Conservation (phyloP, 2,113 vertebrate species). For the Benthochromis sp. region DNA sequence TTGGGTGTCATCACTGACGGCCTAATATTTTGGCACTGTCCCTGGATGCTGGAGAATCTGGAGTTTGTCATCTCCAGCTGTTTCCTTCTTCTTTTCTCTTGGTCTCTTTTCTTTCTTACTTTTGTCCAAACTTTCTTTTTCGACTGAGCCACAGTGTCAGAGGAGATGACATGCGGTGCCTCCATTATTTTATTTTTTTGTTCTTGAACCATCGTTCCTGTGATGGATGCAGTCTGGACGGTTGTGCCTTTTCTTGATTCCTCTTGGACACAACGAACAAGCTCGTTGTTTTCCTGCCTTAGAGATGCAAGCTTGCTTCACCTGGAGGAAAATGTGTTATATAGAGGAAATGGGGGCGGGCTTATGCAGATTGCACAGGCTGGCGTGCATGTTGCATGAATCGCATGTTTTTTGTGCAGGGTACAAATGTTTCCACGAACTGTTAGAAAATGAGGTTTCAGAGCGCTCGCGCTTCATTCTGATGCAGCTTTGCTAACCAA, state of each 20-base stretch:
- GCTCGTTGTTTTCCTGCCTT: background rate
- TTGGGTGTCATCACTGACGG: fast-evolving
- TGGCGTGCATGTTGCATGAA: fast-evolving
- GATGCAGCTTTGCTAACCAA: background rate
- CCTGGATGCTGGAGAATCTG: background rate
- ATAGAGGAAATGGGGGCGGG: background rate
- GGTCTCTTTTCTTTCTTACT: background rate
- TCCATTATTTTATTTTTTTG: background rate
- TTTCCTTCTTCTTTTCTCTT: background rate
- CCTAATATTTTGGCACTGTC: background rate
- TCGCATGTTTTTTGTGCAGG: background rate
- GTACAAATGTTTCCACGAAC: background rate
- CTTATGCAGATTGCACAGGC: background rate
- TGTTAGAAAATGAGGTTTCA: background rate
- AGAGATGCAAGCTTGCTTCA: background rate
- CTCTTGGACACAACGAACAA: background rate
- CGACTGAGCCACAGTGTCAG: fast-evolving
- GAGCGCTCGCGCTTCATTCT: background rate
- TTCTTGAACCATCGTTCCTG: background rate
- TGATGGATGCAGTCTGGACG: background rate
- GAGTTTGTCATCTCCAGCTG: background rate
- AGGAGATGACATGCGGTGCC: fast-evolving
- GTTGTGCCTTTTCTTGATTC: background rate
- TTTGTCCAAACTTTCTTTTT: background rate
- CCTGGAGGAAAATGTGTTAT: background rate